Base-by-base conservation (phyloP, 2,113 vertebrate species). In the Tyrannus savana region DNA sequence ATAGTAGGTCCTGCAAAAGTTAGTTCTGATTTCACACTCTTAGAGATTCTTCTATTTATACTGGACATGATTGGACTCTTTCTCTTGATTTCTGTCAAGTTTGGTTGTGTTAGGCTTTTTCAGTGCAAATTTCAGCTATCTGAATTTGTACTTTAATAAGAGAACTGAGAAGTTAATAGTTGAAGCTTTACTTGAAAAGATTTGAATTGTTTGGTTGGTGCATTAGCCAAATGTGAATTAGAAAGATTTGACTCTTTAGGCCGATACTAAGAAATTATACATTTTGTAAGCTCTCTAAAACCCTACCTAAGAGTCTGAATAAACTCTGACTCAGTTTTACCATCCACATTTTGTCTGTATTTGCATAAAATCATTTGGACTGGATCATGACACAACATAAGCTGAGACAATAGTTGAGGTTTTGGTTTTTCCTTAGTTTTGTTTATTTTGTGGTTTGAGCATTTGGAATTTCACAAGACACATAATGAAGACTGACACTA, bases 381-480 rank as follows among this genome's bases (percentile, higher is more conserved):
- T 80, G 47, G 88, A 95, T 94, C 90, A 86, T 88, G 91, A 85
- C 81, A 96, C 50, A 49, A 4, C 80, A 94, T 41, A 72, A 95
- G 59, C 67, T 84, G 90, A 96, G 90, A 96, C 93, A 92, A 94
- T 92, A 86, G 74, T 55, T 89, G 95, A 90, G 95, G 96, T 91
- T 97, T 96, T 90, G 96, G 73, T 92, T 96, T 96, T 93, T 94
- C 85, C 90, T 89, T 90, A 77, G 73, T 91, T 92, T 90, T 96
- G 95, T 93, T 96, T 96, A 58, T 90, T 81, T 94, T 96, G 95
- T 96, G 96, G 96, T 42, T 90, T 87, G 63, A 91, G 67, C 87
- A n/a, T 96, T 96, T 94, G 63, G 87, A 94, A 88, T 96, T 96
- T 96, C 95, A 97, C 89, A 97, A 96, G 91, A 95, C 63, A 35